Conservation (phyloP, 2,113 vertebrate species). For the Rafetus swinhoei region DNA sequence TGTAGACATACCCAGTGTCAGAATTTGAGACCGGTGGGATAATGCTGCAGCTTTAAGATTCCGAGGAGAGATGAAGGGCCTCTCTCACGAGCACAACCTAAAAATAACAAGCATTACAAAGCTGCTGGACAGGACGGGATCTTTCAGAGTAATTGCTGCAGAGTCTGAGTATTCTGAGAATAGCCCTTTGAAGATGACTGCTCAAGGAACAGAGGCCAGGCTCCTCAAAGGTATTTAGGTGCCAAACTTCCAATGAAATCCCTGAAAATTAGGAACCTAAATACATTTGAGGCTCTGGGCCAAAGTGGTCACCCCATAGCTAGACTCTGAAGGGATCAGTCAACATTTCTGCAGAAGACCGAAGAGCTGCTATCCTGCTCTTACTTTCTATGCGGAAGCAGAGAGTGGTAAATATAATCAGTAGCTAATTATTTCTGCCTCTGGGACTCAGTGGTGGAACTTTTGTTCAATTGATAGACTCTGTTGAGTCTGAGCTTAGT, state of each 20-base stretch:
- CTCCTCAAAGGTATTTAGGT: not conserved
- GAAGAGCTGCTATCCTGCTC: not conserved
- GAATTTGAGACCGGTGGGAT: not conserved
- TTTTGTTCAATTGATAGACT: constrained; percentile 25
- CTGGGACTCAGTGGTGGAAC: constrained; percentile 43
- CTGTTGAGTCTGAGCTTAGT: constrained; percentile 17
- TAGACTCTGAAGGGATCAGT: not conserved
- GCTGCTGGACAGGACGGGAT: not conserved
- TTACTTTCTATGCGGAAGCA: constrained; percentile 2
- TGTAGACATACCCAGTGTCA: not conserved
- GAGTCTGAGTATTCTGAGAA: not conserved
- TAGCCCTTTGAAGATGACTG: not conserved
- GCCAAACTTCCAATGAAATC: not conserved
- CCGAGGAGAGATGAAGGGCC: not conserved
- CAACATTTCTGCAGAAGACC: not conserved
- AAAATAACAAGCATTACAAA: not conserved
- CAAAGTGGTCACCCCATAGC: not conserved
- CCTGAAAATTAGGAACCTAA: not conserved
- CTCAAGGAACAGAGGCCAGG: not conserved
- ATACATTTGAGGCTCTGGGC: not conserved
- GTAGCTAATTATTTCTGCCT: constrained; percentile 10
- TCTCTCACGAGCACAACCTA: not conserved
- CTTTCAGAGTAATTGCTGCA: not conserved
- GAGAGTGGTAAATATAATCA: constrained; percentile 21
- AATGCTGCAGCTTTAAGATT: not conserved